Conservation (phyloP, 2,888 invertebrate genomes). For the Baccha elongata region DNA sequence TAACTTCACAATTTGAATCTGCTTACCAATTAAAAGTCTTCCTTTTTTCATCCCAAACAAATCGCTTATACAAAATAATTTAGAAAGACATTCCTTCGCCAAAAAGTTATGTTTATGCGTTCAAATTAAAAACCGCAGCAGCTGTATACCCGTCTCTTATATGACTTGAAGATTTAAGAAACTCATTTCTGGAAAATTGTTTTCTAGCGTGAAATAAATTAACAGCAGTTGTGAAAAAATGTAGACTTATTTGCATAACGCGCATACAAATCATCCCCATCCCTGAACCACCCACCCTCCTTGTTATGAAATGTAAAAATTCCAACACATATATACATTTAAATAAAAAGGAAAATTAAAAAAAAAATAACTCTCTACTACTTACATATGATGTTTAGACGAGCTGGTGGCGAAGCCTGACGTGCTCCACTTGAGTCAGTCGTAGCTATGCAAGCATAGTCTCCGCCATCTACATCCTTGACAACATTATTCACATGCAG, state of each 20-base stretch:
- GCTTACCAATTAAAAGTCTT: conserved; percentile 17
- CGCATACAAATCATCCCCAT: background rate
- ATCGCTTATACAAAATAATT: too few species aligned
- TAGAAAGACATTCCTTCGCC: background rate
- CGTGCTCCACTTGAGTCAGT: conserved; percentile 81
- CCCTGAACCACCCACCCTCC: background rate
- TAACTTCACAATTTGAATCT: background rate
- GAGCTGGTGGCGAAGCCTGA: conserved; percentile 82
- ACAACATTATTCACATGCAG: conserved; percentile 80
- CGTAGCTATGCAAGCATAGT: conserved; percentile 82
- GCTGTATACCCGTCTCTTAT: background rate
- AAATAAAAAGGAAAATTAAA: background rate
- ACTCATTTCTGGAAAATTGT: conserved; percentile 25
- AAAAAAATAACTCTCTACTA: conserved; percentile 47
- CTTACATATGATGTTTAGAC: conserved; percentile 82
- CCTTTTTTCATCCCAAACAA: background rate
- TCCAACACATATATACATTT: conserved; percentile 5
- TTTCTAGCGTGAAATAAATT: conserved; percentile 60
- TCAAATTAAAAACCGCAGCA: conserved; percentile 1
- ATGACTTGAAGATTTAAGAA: conserved; percentile 35
- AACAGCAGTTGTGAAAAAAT: conserved; percentile 52
- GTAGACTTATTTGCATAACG: conserved; percentile 52
- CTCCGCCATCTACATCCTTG: conserved; percentile 80
- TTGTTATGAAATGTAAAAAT: background rate
- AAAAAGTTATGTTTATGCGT: background rate